Base-by-base conservation (phyloP, 2,888 invertebrate genomes). In the Abrostola triplasia region DNA sequence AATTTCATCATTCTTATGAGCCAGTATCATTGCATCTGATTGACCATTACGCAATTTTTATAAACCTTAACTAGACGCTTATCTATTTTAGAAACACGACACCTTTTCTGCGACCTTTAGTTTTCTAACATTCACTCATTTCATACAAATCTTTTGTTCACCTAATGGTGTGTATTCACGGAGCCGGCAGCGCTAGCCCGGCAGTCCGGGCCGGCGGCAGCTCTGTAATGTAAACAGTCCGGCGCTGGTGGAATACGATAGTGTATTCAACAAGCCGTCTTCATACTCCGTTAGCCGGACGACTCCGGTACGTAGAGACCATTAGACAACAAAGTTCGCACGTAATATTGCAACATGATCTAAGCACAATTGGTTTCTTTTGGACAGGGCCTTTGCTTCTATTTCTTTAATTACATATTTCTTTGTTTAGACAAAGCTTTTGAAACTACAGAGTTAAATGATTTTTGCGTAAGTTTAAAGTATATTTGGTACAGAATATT, bases 381-480 rank as follows among this genome's bases (percentile, higher is more conserved):
- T 38, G 37, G 35, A 56, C 44, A 37, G 8, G 36, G 36, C 11
- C 11, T 40, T 58, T 58, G 11, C 5, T 11, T 47, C 24, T 58
- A 13, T 67, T 61, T 68, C 36, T 62, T 13, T 44, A 54, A 52
- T 70, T 74, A 61, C 13, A 40, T 56, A n/a, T 47, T 56, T 41
- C 40, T 69, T 58, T 73, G 40, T 74, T n/a, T 42, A 41, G 12
- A 37, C 5, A 24, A 69, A 58, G 8, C 7, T 6, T 59, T 56
- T 59, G 52, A 6, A 44, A 67, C 6, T 24, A 47, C 47, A 38
- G 55, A 41, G 42, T 67, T 54, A 35, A 13, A 42, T 55, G 60
- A 60, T 58, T 57, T 74, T 70, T 68, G 36, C 51, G 51, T 69
- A 2, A 69, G 11, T 54, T 50, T n/a, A 38, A 6, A 55, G 13